Percentiles rank a stretch among this genome's conserved stretches.
Conservation (phyloP, 37 sponge, comb jelly and placozoan species). For the Haliclona indistincta region DNA sequence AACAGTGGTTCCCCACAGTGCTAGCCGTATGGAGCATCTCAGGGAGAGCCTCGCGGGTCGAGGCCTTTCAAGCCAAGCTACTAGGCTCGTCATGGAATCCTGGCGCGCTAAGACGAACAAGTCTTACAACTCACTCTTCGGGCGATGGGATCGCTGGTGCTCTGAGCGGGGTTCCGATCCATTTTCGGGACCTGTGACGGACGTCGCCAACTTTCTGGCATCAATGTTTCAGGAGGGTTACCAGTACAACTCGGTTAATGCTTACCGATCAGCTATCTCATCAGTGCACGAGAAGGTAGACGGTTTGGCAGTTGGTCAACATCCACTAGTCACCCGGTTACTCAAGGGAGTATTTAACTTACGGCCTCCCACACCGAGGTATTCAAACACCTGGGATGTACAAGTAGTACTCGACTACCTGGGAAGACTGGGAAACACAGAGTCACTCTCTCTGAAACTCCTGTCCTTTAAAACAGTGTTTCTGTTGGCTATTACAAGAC, state of each 20-base stretch:
- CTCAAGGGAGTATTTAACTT: background rate
- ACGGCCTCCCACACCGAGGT: background rate
- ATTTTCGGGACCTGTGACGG: constrained; percentile 18
- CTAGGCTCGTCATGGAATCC: constrained; percentile 18
- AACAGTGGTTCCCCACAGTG: background rate
- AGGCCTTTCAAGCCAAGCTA: constrained; percentile 18
- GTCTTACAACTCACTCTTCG: constrained; percentile 22
- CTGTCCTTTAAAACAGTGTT: constrained; percentile 29
- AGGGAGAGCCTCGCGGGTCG: constrained; percentile 2
- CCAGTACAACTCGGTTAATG: constrained; percentile 6
- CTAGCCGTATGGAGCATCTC: constrained; percentile 43
- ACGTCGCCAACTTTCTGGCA: constrained; percentile 29
- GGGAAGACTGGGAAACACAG: background rate
- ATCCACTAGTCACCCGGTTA: constrained; percentile 6
- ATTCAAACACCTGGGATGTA: constrained; percentile 17
- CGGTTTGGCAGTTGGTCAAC: constrained; percentile 22
- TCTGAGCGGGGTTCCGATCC: constrained; percentile 20
- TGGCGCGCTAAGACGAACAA: constrained; percentile 28
- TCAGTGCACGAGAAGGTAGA: constrained; percentile 33
- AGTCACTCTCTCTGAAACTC: constrained; percentile 8
- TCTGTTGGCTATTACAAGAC: constrained; percentile 31
- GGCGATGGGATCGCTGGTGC: constrained; percentile 38
- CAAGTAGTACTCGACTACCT: constrained; percentile 8
- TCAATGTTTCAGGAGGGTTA: constrained; percentile 18
- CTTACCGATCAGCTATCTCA: constrained; percentile 18